Evolutionary conservation across 2,888 invertebrate species (phyloP).

Genomic region (Diloba caeruleocephala): DNA sequence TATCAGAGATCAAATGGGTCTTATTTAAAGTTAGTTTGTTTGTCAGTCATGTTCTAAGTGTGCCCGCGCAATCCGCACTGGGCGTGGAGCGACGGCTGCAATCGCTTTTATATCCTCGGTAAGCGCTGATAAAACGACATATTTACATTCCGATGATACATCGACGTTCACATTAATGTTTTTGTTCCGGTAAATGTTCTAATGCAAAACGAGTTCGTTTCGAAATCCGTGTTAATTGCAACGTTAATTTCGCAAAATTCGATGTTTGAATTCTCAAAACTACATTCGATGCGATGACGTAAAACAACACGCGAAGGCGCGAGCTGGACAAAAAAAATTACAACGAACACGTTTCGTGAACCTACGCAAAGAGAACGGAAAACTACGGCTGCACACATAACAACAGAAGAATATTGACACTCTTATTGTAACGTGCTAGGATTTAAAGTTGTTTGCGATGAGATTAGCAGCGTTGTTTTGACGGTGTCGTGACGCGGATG

Average conservation of each 20-base stretch:
- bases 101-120: slow-evolving; percentile 76
- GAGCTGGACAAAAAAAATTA: slow-evolving; percentile 43
- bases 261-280: slow-evolving; percentile 24
- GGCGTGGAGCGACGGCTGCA: slow-evolving; percentile 59
- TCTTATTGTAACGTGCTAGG: slow-evolving; percentile 44
- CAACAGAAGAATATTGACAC: slow-evolving; percentile 42
- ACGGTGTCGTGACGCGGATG: slow-evolving; percentile 75
- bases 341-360: slow-evolving; percentile 32
- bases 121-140: slow-evolving; percentile 53
- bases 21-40: slow-evolving; percentile 16
- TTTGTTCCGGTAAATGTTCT: slow-evolving; percentile 40
- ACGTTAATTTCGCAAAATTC: slow-evolving; percentile 19
- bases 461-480: slow-evolving; percentile 58
- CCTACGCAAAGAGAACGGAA: slow-evolving; percentile 76
- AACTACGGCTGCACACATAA: slow-evolving; percentile 65
- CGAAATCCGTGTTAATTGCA: slow-evolving; percentile 1
- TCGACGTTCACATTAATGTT: slow-evolving; percentile 34
- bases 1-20: slow-evolving; percentile 10
- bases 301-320: slow-evolving; percentile 37
- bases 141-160: slow-evolving; percentile 57
- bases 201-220: slow-evolving; percentile 12
- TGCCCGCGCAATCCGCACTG: slow-evolving; percentile 88
- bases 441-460: slow-evolving; percentile 37
- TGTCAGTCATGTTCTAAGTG: slow-evolving; percentile 66
- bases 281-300: slow-evolving; percentile 36